phyloP scores from a whole-genome alignment of 2,113 vertebrate species.

The Pluvianellus socialis region DNA sequence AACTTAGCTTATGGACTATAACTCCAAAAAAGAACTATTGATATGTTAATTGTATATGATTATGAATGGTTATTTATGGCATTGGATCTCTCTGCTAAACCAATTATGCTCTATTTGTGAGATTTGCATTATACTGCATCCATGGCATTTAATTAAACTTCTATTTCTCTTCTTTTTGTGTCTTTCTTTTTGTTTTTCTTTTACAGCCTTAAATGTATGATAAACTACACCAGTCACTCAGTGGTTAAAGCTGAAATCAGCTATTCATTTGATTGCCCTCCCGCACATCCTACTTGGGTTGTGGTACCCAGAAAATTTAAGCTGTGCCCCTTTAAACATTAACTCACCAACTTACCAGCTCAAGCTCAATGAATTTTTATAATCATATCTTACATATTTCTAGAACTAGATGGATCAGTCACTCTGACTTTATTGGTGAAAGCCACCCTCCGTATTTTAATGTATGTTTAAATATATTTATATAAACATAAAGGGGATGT shows the following conservation, averaged over 20 bases:
- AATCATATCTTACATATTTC: background rate
- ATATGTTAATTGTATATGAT: conserved; percentile 74
- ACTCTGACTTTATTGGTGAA: background rate
- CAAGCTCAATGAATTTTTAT: background rate
- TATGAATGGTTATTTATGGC: conserved; percentile 75
- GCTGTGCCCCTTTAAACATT: background rate
- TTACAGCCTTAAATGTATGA: conserved; percentile 12
- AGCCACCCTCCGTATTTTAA: background rate
- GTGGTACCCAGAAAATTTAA: background rate
- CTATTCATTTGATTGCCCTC: background rate
- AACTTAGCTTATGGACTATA: conserved; percentile 71
- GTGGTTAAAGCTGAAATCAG: conserved; percentile 54
- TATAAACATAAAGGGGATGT: conserved; percentile 32
- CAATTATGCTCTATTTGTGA: conserved; percentile 73
- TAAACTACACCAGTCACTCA: conserved; percentile 12
- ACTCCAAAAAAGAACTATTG: conserved; percentile 73
- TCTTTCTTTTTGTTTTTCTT: conserved; percentile 20
- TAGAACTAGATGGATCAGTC: background rate
- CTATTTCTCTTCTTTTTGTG: conserved; percentile 43
- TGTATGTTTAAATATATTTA: conserved; percentile 21
- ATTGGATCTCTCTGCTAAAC: conserved; percentile 72
- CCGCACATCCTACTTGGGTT: background rate
- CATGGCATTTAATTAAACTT: conserved; percentile 64
- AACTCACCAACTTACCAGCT: background rate
- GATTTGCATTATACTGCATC: conserved; percentile 68